These are phyloP conservation scores for Taxidea taxus DNA, from an alignment of 2,113 vertebrate genomes.

Conservation along the genomic window DNA sequence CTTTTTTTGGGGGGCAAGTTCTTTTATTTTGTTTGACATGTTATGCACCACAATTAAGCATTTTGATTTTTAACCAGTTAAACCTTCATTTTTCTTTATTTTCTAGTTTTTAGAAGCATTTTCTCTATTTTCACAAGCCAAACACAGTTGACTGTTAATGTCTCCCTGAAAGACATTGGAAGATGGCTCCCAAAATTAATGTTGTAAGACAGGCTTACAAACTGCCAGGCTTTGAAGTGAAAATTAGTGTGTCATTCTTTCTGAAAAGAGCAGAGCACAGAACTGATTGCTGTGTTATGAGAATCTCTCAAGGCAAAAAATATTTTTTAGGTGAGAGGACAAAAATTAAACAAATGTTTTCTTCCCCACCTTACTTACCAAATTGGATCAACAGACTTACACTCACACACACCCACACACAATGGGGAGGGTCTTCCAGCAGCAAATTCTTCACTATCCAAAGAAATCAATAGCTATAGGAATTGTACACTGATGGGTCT, in stretches of 20 bases:
- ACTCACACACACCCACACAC: neutral
- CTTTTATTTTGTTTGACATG: constrained; percentile 64
- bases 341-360: constrained; percentile 34
- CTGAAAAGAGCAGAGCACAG: constrained; percentile 8
- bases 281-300: constrained; percentile 50
- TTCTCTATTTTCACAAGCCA: constrained; percentile 60
- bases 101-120: neutral
- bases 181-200: constrained; percentile 74
- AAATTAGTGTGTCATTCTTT: constrained; percentile 72
- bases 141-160: constrained; percentile 77
- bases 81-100: neutral
- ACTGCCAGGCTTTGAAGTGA: constrained; percentile 78
- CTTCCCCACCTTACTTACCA: neutral
- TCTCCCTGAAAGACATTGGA: constrained; percentile 69
- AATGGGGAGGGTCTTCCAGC: neutral
- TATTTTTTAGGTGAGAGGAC: neutral
- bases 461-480: neutral
- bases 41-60: constrained; percentile 40
- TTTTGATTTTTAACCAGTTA: constrained; percentile 68
- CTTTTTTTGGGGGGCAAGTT: too few species aligned
- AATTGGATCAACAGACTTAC: neutral
- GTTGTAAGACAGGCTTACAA: constrained; percentile 78
- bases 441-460: neutral
- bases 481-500: neutral
- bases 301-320: constrained; percentile 10